These are phyloP conservation scores for Lochmaea crataegi DNA, from an alignment of 2,888 invertebrate species.

Conservation along the genomic window DNA sequence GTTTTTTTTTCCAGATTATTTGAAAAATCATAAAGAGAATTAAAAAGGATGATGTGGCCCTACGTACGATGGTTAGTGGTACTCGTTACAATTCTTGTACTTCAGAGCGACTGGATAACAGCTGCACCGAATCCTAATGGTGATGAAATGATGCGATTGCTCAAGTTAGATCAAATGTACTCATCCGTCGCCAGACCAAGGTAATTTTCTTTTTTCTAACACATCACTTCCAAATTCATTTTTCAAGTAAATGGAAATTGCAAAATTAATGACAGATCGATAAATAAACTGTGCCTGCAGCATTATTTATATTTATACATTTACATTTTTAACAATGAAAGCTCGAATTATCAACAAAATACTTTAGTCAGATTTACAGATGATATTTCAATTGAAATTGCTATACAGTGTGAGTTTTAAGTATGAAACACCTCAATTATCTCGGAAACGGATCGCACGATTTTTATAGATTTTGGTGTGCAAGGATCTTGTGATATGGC, in stretches of 20 bases:
- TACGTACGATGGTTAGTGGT: conserved; percentile 56
- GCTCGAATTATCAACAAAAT: too few relatives aligned
- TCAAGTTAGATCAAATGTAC: conserved; percentile 56
- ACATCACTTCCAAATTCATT: conserved; percentile 8
- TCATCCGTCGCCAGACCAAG: conserved; percentile 57
- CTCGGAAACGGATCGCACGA: too few relatives aligned
- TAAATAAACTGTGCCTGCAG: too few relatives aligned
- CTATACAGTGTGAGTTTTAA: too few relatives aligned
- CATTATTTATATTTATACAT: too few relatives aligned
- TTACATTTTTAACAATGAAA: too few relatives aligned
- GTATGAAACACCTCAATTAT: too few relatives aligned
- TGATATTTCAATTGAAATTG: too few relatives aligned
- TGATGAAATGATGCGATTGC: conserved; percentile 55
- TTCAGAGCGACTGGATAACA: conserved; percentile 48
- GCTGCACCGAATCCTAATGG: conserved; percentile 51
- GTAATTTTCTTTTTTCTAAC: conserved; percentile 44
- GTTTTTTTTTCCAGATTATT: not conserved
- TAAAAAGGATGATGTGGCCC: conserved; percentile 57
- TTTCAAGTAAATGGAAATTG: not conserved
- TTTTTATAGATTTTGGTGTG: too few relatives aligned
- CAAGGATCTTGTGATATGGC: too few relatives aligned
- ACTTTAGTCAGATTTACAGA: too few relatives aligned
- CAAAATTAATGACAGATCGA: too few relatives aligned
- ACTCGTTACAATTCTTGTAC: conserved; percentile 50
- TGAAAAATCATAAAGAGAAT: not conserved